Conservation (phyloP, 2,797 vertebrate genomes). For the Bucorvus abyssinicus region DNA sequence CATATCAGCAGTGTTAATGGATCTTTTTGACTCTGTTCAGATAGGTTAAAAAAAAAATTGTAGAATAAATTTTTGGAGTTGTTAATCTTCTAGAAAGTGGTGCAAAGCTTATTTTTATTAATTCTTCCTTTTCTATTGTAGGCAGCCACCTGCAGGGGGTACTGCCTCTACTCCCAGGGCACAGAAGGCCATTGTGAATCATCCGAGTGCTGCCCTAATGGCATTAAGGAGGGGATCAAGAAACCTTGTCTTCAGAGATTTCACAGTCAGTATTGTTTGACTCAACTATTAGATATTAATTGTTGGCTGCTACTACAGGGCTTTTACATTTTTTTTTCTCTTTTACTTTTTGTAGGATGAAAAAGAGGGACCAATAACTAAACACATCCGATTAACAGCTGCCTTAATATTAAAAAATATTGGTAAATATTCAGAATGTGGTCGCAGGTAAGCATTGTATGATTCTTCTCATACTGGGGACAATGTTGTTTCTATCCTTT, state of each 20-base stretch:
- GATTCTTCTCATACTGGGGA: not conserved
- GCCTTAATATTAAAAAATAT: conserved; percentile 99
- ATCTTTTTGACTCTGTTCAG: not conserved
- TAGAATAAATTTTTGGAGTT: not conserved
- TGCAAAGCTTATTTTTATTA: not conserved
- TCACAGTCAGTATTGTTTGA: conserved; percentile 86
- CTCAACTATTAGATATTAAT: not conserved
- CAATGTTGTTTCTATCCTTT: not conserved
- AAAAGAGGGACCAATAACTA: conserved; percentile 99
- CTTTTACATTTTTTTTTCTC: conserved; percentile 37
- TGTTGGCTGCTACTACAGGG: not conserved
- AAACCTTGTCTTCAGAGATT: conserved; percentile 99
- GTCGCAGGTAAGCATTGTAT: conserved; percentile 88
- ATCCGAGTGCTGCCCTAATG: conserved; percentile 98
- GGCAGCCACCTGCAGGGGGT: conserved; percentile 84
- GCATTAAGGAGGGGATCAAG: conserved; percentile 95
- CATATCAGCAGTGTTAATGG: not conserved
- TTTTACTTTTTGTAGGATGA: conserved; percentile 83
- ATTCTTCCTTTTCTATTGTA: conserved; percentile 62
- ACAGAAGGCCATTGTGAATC: conserved; percentile 97
- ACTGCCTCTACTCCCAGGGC: conserved; percentile 85
- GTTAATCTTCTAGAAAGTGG: not conserved
- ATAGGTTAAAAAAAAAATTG: not conserved
- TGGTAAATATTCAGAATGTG: conserved; percentile 99
- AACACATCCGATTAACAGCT: conserved; percentile 99